These are phyloP conservation scores for Cephus runcator DNA, from an alignment of 2,888 invertebrate genomes.

Conservation along the genomic window DNA sequence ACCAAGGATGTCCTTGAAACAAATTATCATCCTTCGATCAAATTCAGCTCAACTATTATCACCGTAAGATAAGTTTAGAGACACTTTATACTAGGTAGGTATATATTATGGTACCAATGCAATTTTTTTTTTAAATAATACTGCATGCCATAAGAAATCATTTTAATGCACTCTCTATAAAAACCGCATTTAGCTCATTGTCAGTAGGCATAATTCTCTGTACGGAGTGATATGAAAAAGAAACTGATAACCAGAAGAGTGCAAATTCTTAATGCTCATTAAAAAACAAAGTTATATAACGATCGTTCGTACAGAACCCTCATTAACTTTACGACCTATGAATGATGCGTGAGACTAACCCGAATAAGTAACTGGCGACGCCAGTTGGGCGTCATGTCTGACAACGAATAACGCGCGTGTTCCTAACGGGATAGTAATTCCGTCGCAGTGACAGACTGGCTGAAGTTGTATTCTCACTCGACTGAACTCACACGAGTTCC, in stretches of 20 bases:
- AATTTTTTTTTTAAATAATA: no score
- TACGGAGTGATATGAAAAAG: neutral
- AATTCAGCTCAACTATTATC: neutral
- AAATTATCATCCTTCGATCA: neutral
- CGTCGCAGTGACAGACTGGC: neutral
- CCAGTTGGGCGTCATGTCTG: neutral
- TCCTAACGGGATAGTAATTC: neutral
- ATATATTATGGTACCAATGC: no score
- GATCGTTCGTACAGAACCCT: neutral
- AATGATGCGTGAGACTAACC: neutral
- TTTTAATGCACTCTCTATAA: no score
- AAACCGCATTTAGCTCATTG: no score
- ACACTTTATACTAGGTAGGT: no score
- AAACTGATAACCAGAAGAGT: neutral
- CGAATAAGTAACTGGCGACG: neutral
- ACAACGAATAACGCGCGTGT: neutral
- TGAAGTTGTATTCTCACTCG: neutral
- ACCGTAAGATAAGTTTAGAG: neutral
- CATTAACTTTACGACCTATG: neutral
- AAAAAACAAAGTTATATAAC: neutral
- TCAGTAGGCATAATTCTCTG: no score
- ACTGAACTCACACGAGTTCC: neutral
- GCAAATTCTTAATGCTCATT: neutral
- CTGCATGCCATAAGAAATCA: no score
- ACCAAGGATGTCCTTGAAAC: neutral